Percentiles rank a stretch among this genome's conserved stretches.
phyloP scores from a whole-genome alignment of 2,888 invertebrate genomes.

The Agriotes lineatus region DNA sequence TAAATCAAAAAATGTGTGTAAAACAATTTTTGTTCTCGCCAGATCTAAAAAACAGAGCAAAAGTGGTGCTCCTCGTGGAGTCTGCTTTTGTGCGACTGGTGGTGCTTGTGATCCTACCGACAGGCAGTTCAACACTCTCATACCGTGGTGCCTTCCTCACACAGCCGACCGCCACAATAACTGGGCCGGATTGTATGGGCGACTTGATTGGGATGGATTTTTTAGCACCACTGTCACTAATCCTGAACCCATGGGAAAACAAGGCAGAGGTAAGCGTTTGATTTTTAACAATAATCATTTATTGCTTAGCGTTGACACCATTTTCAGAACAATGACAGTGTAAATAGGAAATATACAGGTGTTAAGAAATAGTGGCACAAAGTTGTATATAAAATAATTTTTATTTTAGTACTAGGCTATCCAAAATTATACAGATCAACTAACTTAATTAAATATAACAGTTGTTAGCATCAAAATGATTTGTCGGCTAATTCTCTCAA shows the following conservation, averaged over 20 bases:
- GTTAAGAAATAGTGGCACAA: too few relatives aligned
- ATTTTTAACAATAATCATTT: too few relatives aligned
- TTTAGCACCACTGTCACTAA: slow-evolving; percentile 88
- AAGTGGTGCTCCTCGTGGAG: slow-evolving; percentile 73
- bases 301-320: too few relatives aligned
- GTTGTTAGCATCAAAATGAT: too few relatives aligned
- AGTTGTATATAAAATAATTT: neutral
- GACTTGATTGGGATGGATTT: slow-evolving; percentile 86
- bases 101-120: slow-evolving; percentile 77
- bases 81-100: slow-evolving; percentile 81
- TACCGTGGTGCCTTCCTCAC: slow-evolving; percentile 91
- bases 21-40: too few relatives aligned
- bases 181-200: slow-evolving; percentile 88
- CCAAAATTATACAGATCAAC: too few relatives aligned
- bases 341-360: too few relatives aligned
- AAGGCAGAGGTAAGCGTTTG: slow-evolving; percentile 72
- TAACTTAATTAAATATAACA: too few relatives aligned
- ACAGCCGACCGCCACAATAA: slow-evolving; percentile 88
- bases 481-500: too few relatives aligned
- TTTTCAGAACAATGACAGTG: too few relatives aligned
- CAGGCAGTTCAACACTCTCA: slow-evolving; percentile 84
- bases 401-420: slow-evolving; percentile 4
- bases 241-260: slow-evolving; percentile 93
- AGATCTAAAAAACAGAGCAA: slow-evolving; percentile 67
- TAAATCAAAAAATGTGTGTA: too few relatives aligned